These are phyloP conservation scores for Monochamus saltuarius DNA, from an alignment of 1,140 invertebrate species.

Conservation along the genomic window DNA sequence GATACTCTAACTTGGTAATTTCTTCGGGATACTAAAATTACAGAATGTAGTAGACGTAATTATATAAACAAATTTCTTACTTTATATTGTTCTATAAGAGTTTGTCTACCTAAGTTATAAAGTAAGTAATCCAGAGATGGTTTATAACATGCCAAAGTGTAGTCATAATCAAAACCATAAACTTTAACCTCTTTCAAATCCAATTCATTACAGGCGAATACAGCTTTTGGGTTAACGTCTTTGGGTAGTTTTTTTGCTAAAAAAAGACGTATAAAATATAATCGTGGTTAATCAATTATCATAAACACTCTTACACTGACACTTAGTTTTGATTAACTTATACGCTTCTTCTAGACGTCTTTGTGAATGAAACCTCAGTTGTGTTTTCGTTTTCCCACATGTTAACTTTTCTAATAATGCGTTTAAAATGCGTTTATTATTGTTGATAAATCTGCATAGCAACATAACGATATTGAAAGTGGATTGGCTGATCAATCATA, in stretches of 20 bases:
- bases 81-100: conserved; percentile 85
- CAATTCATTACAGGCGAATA: conserved; percentile 97
- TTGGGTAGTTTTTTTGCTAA: conserved; percentile 83
- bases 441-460: conserved; percentile 26
- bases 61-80: conserved; percentile 56
- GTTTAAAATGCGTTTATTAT: background rate
- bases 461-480: conserved; percentile 23
- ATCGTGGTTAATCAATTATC: conserved; percentile 8
- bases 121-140: conserved; percentile 86
- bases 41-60: background rate
- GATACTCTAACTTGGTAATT: conserved; percentile 80
- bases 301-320: conserved; percentile 53
- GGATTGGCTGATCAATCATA: background rate
- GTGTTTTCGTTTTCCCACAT: conserved; percentile 21
- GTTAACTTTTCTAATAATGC: conserved; percentile 12
- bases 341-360: conserved; percentile 49
- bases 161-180: conserved; percentile 99
- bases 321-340: conserved; percentile 52
- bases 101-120: conserved; percentile 87
- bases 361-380: conserved; percentile 30
- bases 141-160: conserved; percentile 95
- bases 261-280: conserved; percentile 42
- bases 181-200: conserved; percentile 89
- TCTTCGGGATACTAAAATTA: conserved; percentile 82
- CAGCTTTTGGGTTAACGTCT: conserved; percentile 80